Base-by-base conservation (phyloP, 2,797 vertebrate genomes). In the Harpagifer antarcticus region DNA sequence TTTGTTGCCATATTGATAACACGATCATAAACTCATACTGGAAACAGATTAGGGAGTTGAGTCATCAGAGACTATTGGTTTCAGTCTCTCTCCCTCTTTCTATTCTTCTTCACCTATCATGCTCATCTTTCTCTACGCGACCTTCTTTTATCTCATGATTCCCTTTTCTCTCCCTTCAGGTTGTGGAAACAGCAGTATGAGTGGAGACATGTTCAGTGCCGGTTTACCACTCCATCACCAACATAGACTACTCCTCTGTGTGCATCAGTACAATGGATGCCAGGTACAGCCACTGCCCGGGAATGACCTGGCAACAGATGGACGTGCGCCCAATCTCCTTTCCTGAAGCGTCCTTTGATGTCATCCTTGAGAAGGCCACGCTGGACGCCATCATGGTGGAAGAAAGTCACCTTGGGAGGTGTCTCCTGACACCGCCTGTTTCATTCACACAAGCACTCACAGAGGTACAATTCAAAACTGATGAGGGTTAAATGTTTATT, bases 171-270 rank as follows among this genome's bases (percentile, higher is more conserved):
- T 62, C 23, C 60, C 1, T 52, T 1, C 89, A 99, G 97, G 98
- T 82, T 98, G 97, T 37, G 97, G 97, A 37, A 98, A 96, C 93
- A 98, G 97, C 4, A 93, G 95, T 33, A 84, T 98, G 93, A 98
- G 97, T 66, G 84, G 92, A 0, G 95, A 98, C 73, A 94, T 98
- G 82, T 94, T 95, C 78, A 75, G 62, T 2, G 91, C 95, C 1
- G 97, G 97, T 49, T n/a, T 96, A 96, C 87, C 88, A 48, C 20
- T 85, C 95, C 44, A 94, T 99, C 89, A 95, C 95, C 84, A 98
- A 96, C 85, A 94, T 98, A 33, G 97, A 99, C 91, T 98, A 97
- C 92, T 98, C 97, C 0, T 88, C 94, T 0, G 95, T 96, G 60
- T 98, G 97, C 89, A 95, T 99, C 78, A 81, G 87, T 2, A 86